Conservation (phyloP, 2,888 invertebrate species). For the Melikaiella ostensackeni region DNA sequence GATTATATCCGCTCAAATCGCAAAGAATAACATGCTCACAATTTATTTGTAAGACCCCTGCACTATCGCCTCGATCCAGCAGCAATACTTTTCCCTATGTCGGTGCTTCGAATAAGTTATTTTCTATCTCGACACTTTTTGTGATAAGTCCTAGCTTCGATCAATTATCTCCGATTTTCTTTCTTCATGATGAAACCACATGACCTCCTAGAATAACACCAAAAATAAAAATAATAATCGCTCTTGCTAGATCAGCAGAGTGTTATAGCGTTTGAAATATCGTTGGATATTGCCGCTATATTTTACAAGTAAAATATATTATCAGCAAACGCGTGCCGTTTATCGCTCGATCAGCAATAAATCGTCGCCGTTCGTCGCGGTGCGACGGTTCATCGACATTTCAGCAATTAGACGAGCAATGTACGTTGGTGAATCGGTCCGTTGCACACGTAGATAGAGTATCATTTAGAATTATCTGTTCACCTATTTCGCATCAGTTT, state of each 20-base stretch:
- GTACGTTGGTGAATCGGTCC: slow-evolving; percentile 27
- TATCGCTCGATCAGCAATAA: slow-evolving; percentile 29
- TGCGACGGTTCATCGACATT: slow-evolving; percentile 36
- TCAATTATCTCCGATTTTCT: neutral
- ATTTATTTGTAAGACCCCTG: neutral
- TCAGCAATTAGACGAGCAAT: slow-evolving; percentile 38
- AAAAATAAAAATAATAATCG: slow-evolving; percentile 21
- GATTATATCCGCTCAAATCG: neutral
- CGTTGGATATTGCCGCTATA: slow-evolving; percentile 14
- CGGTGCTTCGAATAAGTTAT: neutral
- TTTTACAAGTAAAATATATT: slow-evolving; percentile 36
- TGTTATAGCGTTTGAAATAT: slow-evolving; percentile 10
- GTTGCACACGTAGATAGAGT: neutral
- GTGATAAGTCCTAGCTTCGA: neutral
- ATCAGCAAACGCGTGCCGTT: slow-evolving; percentile 36
- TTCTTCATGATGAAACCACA: neutral
- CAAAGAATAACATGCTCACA: neutral
- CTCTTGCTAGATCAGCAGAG: slow-evolving; percentile 25
- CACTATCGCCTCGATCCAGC: neutral
- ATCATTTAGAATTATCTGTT: slow-evolving; percentile 11
- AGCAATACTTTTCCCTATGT: neutral
- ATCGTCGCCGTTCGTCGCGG: slow-evolving; percentile 26
- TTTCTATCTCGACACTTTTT: neutral
- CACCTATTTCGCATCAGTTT: neutral
- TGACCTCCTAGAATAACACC: neutral